Evolutionary conservation across 2,888 invertebrate genomes (phyloP).

Genomic region (Eupithecia pulchellata): DNA sequence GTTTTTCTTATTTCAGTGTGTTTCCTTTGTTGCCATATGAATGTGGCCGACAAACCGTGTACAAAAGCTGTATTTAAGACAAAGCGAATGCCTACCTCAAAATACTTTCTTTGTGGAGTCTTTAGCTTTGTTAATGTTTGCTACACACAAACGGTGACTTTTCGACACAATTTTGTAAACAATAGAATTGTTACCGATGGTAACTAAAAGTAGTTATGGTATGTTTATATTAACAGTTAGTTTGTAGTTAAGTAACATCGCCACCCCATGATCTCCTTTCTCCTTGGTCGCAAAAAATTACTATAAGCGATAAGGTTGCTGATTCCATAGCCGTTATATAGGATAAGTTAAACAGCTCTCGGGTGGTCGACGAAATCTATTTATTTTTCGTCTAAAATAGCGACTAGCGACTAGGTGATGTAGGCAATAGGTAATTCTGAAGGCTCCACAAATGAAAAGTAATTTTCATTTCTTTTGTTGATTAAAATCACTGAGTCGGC

Average conservation of each 20-base stretch:
- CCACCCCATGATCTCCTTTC: no score
- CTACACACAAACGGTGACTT: neutral
- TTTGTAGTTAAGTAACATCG: no score
- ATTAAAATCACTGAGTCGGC: conserved; percentile 9
- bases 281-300: no score
- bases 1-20: no score
- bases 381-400: neutral
- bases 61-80: conserved; percentile 10
- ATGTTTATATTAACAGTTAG: no score
- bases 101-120: neutral
- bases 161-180: neutral
- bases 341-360: no score
- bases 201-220: neutral
- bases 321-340: no score
- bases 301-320: no score
- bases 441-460: neutral
- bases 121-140: neutral
- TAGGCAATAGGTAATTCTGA: no score
- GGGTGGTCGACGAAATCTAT: no score
- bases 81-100: neutral
- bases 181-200: neutral
- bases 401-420: no score
- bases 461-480: neutral
- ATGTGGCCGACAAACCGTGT: neutral
- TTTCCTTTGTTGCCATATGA: no score